Conservation (phyloP, 1,140 invertebrate genomes). For the Cyclina sinensis region DNA sequence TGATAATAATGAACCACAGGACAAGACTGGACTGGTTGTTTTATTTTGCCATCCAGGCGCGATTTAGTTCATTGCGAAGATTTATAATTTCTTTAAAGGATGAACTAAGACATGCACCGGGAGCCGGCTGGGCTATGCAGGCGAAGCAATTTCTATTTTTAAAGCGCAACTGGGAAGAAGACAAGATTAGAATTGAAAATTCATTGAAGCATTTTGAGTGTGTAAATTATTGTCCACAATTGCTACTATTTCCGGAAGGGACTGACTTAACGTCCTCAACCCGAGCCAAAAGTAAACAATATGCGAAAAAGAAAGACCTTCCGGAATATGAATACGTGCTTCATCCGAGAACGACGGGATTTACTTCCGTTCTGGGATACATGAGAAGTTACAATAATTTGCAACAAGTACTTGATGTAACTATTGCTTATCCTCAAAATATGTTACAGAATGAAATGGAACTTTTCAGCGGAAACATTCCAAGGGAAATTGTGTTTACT, state of each 20-base stretch:
- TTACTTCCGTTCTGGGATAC: constrained; percentile 90
- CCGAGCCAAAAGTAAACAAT: constrained; percentile 91
- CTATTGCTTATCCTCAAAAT: constrained; percentile 80
- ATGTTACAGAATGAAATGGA: constrained; percentile 79
- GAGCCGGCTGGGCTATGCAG: constrained; percentile 96
- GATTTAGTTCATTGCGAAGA: constrained; percentile 89
- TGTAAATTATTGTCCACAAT: constrained; percentile 88
- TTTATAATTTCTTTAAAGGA: constrained; percentile 95
- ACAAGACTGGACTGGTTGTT: constrained; percentile 97
- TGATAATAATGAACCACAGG: constrained; percentile 95
- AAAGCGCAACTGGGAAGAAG: constrained; percentile 92
- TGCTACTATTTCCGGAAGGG: constrained; percentile 96
- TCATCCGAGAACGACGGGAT: constrained; percentile 95
- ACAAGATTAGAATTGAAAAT: constrained; percentile 90
- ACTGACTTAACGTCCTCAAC: constrained; percentile 93
- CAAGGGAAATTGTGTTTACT: constrained; percentile 82
- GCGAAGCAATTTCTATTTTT: constrained; percentile 94
- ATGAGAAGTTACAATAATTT: constrained; percentile 88
- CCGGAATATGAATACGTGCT: constrained; percentile 91
- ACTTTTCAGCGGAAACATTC: constrained; percentile 77
- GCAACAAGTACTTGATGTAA: constrained; percentile 82
- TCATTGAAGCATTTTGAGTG: constrained; percentile 91
- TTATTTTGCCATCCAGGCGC: constrained; percentile 94
- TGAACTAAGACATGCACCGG: constrained; percentile 92
- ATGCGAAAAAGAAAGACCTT: constrained; percentile 91